Base-by-base conservation (phyloP, 2,888 invertebrate species). In the Eupithecia pulchellata region DNA sequence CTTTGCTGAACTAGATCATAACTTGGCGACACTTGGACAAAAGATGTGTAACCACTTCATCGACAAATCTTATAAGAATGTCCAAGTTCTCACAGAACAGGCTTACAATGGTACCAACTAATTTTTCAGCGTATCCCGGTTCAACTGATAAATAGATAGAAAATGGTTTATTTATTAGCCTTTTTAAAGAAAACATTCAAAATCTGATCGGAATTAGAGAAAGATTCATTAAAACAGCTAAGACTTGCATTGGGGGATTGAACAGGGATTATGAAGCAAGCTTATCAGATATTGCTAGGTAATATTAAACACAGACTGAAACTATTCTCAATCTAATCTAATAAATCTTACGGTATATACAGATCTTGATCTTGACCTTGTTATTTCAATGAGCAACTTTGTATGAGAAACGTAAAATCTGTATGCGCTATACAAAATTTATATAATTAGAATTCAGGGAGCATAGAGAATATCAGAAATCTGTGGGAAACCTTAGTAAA, bases 401-500 rank as follows among this genome's bases (percentile, higher is more conserved):
- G 20, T 32, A 32, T 32, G 30, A 11, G 60, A 30, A 60, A 32
- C 60, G n/a, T 57, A 17, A n/a, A 39, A 20, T 39, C 25, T 34
- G 52, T 34, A 57, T 57, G 55, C 55, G 58, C 14, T 58, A 65
- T 32, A 34, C 34, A 20, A 57, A 66, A 42, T 58, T 17, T 39
- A 47, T 29, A 25, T 62, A 29, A 68, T 58, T 34, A 63, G 47
- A 65, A 72, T 71, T 65, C 57, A 68, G 47, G 60, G 52, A 42
- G 14, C 61, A 34, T 61, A 42, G 58, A 42, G 67, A 62, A 42
- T 66, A 72, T 66, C 58, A 64, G 34, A 64, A 69, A 67, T 69
- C 55, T 69, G 66, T 57, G 60, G 36, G 42, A 64, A 72, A 66
- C 66, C 64, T 47, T 64, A 72, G 29, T 61, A 66, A 72, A 69